Evolutionary conservation across 1,140 invertebrate species (phyloP).

Genomic region (Drosophila tani): DNA sequence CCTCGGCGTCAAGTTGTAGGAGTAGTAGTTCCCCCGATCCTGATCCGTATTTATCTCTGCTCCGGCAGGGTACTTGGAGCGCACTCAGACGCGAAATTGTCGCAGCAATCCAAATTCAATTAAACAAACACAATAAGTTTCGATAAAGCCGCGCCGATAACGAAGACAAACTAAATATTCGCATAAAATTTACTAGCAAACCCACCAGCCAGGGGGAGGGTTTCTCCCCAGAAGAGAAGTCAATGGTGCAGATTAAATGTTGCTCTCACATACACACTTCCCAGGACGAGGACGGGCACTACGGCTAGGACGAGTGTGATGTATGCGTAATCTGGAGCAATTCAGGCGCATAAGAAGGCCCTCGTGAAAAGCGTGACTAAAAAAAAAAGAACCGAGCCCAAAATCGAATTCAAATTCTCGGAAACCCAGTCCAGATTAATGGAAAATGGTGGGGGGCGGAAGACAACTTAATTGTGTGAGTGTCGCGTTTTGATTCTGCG

Average conservation of each 20-base stretch:
- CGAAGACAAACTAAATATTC: conserved; percentile 80
- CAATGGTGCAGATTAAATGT: conserved; percentile 84
- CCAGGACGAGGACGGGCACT: not conserved
- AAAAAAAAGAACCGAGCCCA: conserved; percentile 50
- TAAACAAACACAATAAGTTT: conserved; percentile 85
- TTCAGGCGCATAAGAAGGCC: conserved; percentile 81
- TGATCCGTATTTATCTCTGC: conserved; percentile 53
- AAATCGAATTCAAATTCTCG: conserved; percentile 77
- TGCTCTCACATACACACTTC: conserved; percentile 50
- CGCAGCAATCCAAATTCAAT: conserved; percentile 84
- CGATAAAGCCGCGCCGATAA: conserved; percentile 83
- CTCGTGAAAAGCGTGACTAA: conserved; percentile 59
- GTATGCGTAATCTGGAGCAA: conserved; percentile 83
- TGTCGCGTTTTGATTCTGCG: conserved; percentile 74
- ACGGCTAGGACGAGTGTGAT: conserved; percentile 32
- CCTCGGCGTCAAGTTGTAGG: conserved; percentile 21
- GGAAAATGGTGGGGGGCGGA: conserved; percentile 6
- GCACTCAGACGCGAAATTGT: conserved; percentile 80
- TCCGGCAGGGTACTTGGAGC: conserved; percentile 49
- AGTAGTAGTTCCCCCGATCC: not conserved
- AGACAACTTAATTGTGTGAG: conserved; percentile 77
- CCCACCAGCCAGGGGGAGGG: conserved; percentile 6
- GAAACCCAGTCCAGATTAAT: conserved; percentile 25
- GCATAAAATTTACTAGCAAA: conserved; percentile 78
- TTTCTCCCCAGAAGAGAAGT: conserved; percentile 61